Conservation (phyloP, 2,797 vertebrate genomes). For the Xenopus petersii region DNA sequence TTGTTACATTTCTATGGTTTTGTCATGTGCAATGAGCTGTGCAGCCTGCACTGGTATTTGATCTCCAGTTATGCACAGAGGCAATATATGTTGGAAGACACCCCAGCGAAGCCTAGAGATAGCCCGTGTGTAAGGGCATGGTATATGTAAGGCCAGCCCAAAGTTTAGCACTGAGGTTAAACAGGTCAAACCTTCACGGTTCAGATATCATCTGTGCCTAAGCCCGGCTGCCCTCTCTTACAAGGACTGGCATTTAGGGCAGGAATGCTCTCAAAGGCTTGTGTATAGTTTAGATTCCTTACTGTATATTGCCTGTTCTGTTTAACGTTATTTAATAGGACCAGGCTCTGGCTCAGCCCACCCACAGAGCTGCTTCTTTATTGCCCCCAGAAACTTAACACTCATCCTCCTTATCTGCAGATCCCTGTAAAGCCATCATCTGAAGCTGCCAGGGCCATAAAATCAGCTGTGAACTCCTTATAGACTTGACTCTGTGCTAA, state of each 20-base stretch:
- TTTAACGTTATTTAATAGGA: slow-evolving; percentile 8
- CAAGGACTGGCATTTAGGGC: neutral
- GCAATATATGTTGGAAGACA: too few relatives aligned
- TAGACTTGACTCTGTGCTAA: neutral
- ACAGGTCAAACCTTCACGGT: too few relatives aligned
- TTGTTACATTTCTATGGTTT: too few relatives aligned
- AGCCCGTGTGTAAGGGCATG: too few relatives aligned
- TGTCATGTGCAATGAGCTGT: too few relatives aligned
- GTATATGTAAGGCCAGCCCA: too few relatives aligned
- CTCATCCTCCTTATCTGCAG: slow-evolving; percentile 13
- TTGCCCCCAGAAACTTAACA: slow-evolving; percentile 13
- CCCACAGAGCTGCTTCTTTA: slow-evolving; percentile 22
- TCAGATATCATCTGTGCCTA: too few relatives aligned
- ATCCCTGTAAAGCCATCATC: neutral
- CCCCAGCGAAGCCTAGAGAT: too few relatives aligned
- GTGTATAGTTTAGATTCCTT: neutral
- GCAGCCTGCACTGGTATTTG: too few relatives aligned
- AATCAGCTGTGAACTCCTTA: slow-evolving; percentile 3
- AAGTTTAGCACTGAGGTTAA: too few relatives aligned
- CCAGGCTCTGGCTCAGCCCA: slow-evolving; percentile 9
- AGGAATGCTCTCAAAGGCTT: neutral
- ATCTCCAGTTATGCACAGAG: too few relatives aligned
- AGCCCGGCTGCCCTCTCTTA: too few relatives aligned
- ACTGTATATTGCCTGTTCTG: slow-evolving; percentile 19
- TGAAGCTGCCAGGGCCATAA: neutral